Evolutionary conservation across 2,888 invertebrate species (phyloP).

Genomic region (Latrodectus hesperus): DNA sequence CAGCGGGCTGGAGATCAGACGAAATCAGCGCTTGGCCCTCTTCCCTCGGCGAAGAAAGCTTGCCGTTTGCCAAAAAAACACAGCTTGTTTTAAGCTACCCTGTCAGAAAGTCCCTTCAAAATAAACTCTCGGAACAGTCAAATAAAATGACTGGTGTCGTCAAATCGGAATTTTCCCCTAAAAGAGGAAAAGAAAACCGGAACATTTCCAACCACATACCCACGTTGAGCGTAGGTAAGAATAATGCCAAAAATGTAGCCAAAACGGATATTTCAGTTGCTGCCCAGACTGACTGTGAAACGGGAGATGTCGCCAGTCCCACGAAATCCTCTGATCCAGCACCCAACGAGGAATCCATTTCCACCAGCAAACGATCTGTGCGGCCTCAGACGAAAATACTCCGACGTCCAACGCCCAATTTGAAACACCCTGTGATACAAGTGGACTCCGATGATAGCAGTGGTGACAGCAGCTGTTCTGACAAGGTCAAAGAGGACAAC

Average conservation of each 20-base stretch:
- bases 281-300: neutral
- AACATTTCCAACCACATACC: constrained; percentile 54
- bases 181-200: constrained; percentile 65
- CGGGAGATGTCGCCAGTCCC: neutral
- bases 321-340: neutral
- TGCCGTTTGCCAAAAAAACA: neutral
- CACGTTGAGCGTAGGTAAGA: constrained; percentile 7
- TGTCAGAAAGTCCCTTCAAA: neutral
- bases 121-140: neutral
- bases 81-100: neutral
- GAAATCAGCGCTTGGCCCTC: constrained; percentile 3
- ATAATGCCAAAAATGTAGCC: constrained; percentile 52
- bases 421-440: constrained; percentile 70
- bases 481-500: constrained; percentile 61
- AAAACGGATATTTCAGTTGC: constrained; percentile 1
- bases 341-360: constrained; percentile 6
- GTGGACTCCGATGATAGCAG: constrained; percentile 59
- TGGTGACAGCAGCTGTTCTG: constrained; percentile 44
- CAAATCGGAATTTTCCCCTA: constrained; percentile 48
- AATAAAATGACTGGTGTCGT: constrained; percentile 46
- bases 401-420: constrained; percentile 69
- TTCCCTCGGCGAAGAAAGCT: constrained; percentile 22
- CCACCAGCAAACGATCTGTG: constrained; percentile 56
- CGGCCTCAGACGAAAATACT: constrained; percentile 70
- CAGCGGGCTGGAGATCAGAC: constrained; percentile 74